Percentiles rank a stretch among this genome's conserved stretches.
Evolutionary conservation across 2,797 vertebrate species (phyloP).

Genomic region (Onychomys torridus): DNA sequence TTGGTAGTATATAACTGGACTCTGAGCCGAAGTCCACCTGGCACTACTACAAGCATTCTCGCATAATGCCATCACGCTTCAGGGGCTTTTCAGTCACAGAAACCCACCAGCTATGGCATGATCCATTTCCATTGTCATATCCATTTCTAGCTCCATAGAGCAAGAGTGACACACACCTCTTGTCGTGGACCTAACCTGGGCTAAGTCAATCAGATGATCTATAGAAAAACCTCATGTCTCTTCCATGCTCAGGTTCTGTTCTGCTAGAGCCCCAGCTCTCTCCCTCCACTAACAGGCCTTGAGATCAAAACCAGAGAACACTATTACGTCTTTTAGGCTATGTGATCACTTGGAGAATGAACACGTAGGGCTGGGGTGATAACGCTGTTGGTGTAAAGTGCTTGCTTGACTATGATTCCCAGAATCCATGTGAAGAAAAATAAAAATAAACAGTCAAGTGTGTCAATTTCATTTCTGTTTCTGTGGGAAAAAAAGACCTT

Average conservation of each 20-base stretch:
- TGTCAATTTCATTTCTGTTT: background rate
- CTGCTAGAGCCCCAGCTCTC: background rate
- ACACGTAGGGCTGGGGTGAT: background rate
- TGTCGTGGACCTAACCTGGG: background rate
- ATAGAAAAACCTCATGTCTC: background rate
- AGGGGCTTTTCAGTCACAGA: background rate
- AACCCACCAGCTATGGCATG: background rate
- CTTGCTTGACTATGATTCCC: background rate
- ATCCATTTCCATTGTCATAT: background rate
- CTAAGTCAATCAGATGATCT: background rate
- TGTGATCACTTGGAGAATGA: background rate
- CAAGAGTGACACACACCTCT: background rate
- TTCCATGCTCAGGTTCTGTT: background rate
- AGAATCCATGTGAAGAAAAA: background rate
- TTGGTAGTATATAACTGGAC: background rate
- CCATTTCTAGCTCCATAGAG: slow-evolving; percentile 2
- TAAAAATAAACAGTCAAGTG: background rate
- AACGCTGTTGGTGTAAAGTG: background rate
- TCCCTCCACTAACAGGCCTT: background rate
- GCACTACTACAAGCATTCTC: background rate
- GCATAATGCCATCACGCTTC: background rate
- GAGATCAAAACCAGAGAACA: background rate
- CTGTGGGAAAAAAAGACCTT: background rate
- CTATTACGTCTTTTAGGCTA: background rate
- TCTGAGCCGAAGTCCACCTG: background rate